phyloP scores from a whole-genome alignment of 1,140 invertebrate species.

The Leptinotarsa defecta region DNA sequence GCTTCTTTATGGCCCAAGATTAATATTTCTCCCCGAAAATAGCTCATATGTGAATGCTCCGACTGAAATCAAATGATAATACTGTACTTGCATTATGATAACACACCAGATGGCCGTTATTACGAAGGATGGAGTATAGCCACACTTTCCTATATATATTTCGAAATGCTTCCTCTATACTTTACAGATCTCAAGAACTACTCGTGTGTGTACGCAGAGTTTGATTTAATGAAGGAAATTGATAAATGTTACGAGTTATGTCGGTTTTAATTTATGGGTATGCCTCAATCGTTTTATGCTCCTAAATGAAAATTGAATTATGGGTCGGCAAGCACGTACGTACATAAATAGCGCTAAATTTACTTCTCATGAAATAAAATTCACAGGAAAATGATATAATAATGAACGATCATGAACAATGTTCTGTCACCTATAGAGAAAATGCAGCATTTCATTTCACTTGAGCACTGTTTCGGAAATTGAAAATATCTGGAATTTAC shows the following conservation, averaged over 20 bases:
- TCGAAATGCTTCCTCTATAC: not conserved
- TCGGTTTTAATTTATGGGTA: not conserved
- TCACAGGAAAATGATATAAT: too few relatives aligned
- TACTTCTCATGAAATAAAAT: not conserved
- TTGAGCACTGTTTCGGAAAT: too few relatives aligned
- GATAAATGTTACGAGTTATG: not conserved
- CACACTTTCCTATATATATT: not conserved
- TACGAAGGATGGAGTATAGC: conserved; percentile 30
- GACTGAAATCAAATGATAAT: conserved; percentile 43
- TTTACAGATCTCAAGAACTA: not conserved
- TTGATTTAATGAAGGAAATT: not conserved
- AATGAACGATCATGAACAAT: too few relatives aligned
- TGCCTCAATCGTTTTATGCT: not conserved
- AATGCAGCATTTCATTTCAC: too few relatives aligned
- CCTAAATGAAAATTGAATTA: not conserved
- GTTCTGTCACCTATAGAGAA: too few relatives aligned
- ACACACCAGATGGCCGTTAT: conserved; percentile 44
- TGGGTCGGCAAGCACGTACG: not conserved
- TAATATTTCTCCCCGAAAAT: conserved; percentile 39
- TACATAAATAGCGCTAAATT: not conserved
- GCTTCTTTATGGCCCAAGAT: conserved; percentile 39
- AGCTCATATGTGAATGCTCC: conserved; percentile 34
- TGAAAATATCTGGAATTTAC: too few relatives aligned
- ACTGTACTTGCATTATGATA: conserved; percentile 44
- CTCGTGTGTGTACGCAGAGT: not conserved